Base-by-base conservation (phyloP, 2,113 vertebrate genomes). In the Phasianus colchicus region DNA sequence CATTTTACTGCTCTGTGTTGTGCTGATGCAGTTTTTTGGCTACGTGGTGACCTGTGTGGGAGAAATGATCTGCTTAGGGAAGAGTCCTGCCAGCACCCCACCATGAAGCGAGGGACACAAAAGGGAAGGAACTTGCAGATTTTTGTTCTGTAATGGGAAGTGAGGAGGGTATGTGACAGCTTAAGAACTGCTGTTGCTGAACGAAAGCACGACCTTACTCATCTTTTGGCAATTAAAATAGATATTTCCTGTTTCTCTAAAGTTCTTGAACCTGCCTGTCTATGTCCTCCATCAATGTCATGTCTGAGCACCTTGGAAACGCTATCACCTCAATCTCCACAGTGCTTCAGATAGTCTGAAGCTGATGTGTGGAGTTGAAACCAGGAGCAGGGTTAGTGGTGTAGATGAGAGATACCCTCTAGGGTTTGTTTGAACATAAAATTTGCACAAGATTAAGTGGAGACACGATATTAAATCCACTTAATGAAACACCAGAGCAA, bases 41-140 rank as follows among this genome's bases (percentile, higher is more conserved):
- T 61, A 8, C 6, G 18, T 0, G 0, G 0, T 86, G 55, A 55
- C 0, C 4, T 16, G 2, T 32, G 12, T 6, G 32, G 1, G 12
- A 10, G 14, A n/a, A 71, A 36, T 30, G 1, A 42, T 30, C 24
- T 69, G 4, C 30, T 36, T 19, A 21, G 32, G 42, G 34, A 18
- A 36, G 64, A 18, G 54, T 6, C 5, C 2, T 29, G 9, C 16
- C 8, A 36, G 16, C 13, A 47, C 20, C 55, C 24, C 61, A 27
- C 18, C 14, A 10, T 24, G 76, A 30, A 15, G 32, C 6, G 17
- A 30, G 29, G 64, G 57, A 29, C 43, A 21, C 19, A 2, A 20
- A 1, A 2, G 5, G 22, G 19, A 55, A 64, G 32, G 54, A 89
- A 24, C 19, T 47, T 40, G 10, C 19, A 32, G 17, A 7, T 43